Conservation (phyloP, 2,797 vertebrate genomes). For the Ctenosaura bakeri region DNA sequence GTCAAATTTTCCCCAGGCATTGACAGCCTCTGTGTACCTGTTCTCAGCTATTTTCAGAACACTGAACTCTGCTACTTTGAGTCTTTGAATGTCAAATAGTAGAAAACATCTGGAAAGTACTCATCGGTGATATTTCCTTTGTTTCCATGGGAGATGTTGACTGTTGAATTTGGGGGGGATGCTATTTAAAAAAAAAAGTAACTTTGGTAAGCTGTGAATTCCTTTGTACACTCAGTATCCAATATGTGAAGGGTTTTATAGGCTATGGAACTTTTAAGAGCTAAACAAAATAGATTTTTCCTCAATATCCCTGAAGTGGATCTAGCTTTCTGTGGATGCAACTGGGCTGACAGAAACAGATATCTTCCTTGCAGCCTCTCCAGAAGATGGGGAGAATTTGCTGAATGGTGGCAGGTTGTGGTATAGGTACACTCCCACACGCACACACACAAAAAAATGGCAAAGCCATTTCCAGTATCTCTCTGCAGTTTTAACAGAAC, state of each 20-base stretch:
- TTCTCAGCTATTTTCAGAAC: background rate
- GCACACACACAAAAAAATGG: no score
- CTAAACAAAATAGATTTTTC: background rate
- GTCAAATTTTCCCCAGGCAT: background rate
- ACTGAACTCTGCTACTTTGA: no score
- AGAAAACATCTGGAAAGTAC: constrained; percentile 11
- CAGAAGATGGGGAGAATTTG: no score
- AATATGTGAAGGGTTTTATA: background rate
- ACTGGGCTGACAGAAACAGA: no score
- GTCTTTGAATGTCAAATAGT: background rate
- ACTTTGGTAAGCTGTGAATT: background rate
- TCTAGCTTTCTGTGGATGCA: no score
- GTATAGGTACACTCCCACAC: no score
- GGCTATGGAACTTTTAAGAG: background rate
- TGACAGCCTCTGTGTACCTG: background rate
- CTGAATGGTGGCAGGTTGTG: no score
- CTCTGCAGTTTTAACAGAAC: no score
- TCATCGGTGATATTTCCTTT: background rate
- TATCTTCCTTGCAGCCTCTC: no score
- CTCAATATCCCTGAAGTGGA: no score
- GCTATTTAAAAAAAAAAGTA: background rate
- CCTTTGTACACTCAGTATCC: background rate
- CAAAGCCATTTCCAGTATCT: no score
- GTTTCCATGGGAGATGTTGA: background rate
- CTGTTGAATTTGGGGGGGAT: no score